phyloP scores from a whole-genome alignment of 2,113 vertebrate genomes.

The Cranoglanis bouderius region DNA sequence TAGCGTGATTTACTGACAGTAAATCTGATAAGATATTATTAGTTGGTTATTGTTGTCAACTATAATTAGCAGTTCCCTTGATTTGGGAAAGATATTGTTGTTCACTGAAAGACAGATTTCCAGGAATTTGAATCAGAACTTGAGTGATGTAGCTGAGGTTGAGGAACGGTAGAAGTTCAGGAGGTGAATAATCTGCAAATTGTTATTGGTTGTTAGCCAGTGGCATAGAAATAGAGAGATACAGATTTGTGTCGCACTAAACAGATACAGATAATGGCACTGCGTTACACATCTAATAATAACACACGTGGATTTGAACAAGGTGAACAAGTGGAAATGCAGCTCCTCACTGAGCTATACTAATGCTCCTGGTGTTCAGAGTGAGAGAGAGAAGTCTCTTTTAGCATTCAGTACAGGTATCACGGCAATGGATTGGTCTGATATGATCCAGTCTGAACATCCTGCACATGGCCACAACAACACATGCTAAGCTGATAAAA shows the following conservation, averaged over 20 bases:
- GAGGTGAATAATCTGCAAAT: not conserved
- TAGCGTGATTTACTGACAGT: not conserved
- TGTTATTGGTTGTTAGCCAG: not conserved
- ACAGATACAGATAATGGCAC: not conserved
- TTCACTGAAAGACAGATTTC: not conserved
- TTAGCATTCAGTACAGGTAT: conserved; percentile 20
- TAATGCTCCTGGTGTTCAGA: not conserved
- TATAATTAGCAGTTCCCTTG: too few relatives aligned
- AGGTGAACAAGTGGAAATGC: not conserved
- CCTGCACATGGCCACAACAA: conserved; percentile 1
- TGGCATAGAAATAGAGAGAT: too few relatives aligned
- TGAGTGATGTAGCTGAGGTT: not conserved
- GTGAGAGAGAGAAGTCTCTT: not conserved
- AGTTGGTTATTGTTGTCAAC: not conserved
- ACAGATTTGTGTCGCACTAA: not conserved
- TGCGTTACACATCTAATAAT: not conserved
- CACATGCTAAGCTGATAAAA: not conserved
- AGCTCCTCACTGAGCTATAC: not conserved
- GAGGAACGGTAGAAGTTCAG: not conserved
- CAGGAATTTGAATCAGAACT: not conserved
- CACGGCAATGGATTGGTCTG: conserved; percentile 2
- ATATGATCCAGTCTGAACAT: conserved; percentile 8
- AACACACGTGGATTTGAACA: not conserved
- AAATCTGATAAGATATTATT: not conserved
- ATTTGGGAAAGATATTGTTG: not conserved